A percentile compares a stretch with the other conserved stretches of the same genome.
Conservation (phyloP, 2,888 invertebrate species). For the Polylopha cassiicola region DNA sequence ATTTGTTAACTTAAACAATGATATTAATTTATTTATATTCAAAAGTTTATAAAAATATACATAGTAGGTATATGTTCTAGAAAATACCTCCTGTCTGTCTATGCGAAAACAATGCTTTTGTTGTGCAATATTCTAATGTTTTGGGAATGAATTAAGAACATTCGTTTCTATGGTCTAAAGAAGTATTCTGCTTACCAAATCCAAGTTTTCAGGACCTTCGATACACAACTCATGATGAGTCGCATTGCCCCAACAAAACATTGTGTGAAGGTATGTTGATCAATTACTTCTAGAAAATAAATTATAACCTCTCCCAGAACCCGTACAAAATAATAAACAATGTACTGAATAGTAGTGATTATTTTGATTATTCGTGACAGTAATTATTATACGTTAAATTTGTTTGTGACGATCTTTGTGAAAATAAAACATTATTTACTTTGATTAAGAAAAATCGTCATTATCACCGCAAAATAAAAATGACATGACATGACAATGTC, state of each 20-base stretch:
- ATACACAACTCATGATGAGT: conserved; percentile 70
- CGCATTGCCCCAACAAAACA: conserved; percentile 75
- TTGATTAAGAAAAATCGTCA: conserved; percentile 59
- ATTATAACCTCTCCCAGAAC: conserved; percentile 45
- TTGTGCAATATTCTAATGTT: not conserved
- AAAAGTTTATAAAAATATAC: too few relatives aligned
- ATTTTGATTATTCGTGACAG: conserved; percentile 11
- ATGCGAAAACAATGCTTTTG: too few relatives aligned
- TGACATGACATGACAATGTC: conserved; percentile 15
- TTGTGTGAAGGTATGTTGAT: conserved; percentile 38
- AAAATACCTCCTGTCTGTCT: too few relatives aligned
- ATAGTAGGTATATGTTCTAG: too few relatives aligned
- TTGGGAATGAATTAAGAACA: not conserved
- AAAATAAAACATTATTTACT: conserved; percentile 35
- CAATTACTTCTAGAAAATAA: conserved; percentile 37
- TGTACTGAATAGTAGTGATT: conserved; percentile 36
- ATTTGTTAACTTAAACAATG: too few relatives aligned
- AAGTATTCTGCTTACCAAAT: conserved; percentile 52
- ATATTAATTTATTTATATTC: too few relatives aligned
- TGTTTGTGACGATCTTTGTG: conserved; percentile 34
- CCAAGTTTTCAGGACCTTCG: conserved; percentile 52
- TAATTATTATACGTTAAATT: conserved; percentile 39
- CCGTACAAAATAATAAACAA: conserved; percentile 32
- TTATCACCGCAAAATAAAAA: conserved; percentile 20
- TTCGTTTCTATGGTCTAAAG: not conserved